Base-by-base conservation (phyloP, 1,140 invertebrate genomes). In the Mactra quadrangularis region DNA sequence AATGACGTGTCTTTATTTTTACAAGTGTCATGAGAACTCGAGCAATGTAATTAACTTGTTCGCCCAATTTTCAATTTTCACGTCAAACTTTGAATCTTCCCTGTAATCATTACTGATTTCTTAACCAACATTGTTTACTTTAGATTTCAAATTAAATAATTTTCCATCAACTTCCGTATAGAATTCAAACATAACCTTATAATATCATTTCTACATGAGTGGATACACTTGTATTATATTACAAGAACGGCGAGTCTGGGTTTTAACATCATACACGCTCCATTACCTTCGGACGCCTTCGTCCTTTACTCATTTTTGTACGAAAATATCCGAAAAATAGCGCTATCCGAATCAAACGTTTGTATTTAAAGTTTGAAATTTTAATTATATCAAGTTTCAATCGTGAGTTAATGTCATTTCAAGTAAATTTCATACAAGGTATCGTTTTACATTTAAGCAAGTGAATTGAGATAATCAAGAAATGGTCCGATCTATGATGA, bases 21-120 rank as follows among this genome's bases (percentile, higher is more conserved):
- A 13, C 64, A 68, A 47, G 41, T 68, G 64, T 68, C 64, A 68
- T 17, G 25, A 15, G 17, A 41, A 27, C 64, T 27, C 41, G 64
- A 50, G 45, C 27, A 6, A 41, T 68, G 45, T 68, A 68, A 68
- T 68, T 68, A 68, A 68, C 64, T 68, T 68, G 64, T 68, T 47
- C 47, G 47, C 64, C 64, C 41, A 68, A 68, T 68, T 68, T 74
- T 59, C 71, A 45, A 74, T 74, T 74, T 74, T 74, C 71, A 74
- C 59, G 71, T 74, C 71, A 74, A 74, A n/a, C 55, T 59, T 41
- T 27, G 53, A 25, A 35, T 31, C 45, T 57, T 29, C 31, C 71
- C 71, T 74, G 71, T 74, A 74, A 74, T 74, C 52, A 74, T 29
- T 74, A 33, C 41, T 74, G 71, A 74, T 59, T 74, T 47, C 71